These are phyloP conservation scores for Bombus huntii DNA, from an alignment of 1,140 invertebrate species.

Conservation along the genomic window DNA sequence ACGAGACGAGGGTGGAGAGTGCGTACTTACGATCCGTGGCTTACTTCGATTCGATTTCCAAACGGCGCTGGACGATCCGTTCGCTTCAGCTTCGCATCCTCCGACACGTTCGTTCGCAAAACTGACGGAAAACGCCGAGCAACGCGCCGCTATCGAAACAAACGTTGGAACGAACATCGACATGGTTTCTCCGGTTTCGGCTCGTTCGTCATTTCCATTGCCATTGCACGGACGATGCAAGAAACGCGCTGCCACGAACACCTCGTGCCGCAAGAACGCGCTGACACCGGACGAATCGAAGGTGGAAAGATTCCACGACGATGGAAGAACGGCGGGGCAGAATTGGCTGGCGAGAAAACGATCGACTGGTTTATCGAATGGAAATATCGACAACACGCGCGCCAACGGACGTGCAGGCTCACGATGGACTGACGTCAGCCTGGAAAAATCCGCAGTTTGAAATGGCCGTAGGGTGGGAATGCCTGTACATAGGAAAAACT, in stretches of 20 bases:
- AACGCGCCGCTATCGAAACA: conserved; percentile 63
- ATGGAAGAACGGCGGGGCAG: neutral
- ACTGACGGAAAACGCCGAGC: neutral
- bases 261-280: conserved; percentile 11
- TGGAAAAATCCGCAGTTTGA: conserved; percentile 49
- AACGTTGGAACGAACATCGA: neutral
- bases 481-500: conserved; percentile 58
- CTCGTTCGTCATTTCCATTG: conserved; percentile 25
- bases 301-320: neutral
- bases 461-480: conserved; percentile 52
- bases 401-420: conserved; percentile 56
- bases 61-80: accelerated
- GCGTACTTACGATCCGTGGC: neutral
- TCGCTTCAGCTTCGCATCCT: neutral
- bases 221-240: neutral
- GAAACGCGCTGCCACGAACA: neutral
- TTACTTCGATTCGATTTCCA: neutral
- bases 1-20: neutral
- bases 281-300: neutral
- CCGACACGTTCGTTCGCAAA: neutral
- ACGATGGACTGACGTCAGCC: conserved; percentile 60
- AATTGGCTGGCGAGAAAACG: neutral
- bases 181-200: neutral
- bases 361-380: neutral
- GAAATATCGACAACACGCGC: conserved; percentile 21